Conservation (phyloP, 2,113 vertebrate species). For the Psephotus haematonotus region DNA sequence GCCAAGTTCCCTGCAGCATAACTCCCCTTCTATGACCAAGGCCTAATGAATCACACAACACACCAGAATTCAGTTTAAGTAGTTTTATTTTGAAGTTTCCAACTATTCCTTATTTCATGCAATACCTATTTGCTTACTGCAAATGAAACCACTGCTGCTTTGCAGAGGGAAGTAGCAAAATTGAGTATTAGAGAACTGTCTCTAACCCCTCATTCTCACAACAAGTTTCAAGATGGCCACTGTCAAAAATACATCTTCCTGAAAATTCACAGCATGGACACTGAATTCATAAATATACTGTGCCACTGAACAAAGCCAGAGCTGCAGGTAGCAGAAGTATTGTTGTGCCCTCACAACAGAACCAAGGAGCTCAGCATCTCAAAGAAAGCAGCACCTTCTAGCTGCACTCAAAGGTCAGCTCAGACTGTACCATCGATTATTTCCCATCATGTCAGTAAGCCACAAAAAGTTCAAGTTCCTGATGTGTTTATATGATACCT, state of each 20-base stretch:
- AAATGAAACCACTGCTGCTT: not conserved
- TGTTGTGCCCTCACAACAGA: not conserved
- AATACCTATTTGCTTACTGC: not conserved
- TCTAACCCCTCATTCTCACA: not conserved
- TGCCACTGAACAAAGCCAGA: not conserved
- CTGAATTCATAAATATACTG: not conserved
- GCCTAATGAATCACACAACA: not conserved
- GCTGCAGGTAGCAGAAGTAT: not conserved
- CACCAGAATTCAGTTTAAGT: not conserved
- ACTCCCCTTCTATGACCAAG: not conserved
- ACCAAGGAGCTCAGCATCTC: not conserved
- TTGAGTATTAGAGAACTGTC: not conserved
- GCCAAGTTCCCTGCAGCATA: not conserved
- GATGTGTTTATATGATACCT: not conserved
- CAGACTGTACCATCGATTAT: not conserved
- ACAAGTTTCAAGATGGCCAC: not conserved
- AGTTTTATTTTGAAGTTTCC: not conserved
- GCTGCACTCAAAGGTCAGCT: not conserved
- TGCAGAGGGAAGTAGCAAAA: not conserved
- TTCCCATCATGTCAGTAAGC: not conserved
- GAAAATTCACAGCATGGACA: not conserved
- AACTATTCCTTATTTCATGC: not conserved
- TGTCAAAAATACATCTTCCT: not conserved
- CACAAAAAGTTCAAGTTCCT: not conserved
- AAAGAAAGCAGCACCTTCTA: not conserved